phyloP scores from a whole-genome alignment of 2,113 vertebrate genomes.

The Dasyornis broadbenti region DNA sequence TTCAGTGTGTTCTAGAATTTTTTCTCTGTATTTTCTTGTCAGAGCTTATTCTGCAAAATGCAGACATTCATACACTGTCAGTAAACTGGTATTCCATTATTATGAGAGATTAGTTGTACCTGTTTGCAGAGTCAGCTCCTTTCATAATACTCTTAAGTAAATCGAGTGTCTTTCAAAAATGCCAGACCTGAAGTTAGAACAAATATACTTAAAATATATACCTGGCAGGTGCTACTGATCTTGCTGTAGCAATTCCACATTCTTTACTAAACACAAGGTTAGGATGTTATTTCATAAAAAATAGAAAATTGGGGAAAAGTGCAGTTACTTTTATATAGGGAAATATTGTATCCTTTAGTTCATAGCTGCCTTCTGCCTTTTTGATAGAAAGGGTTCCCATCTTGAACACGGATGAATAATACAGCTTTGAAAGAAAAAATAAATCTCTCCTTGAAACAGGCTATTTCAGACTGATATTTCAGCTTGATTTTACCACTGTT shows the following conservation, averaged over 20 bases:
- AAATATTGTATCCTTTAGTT: background rate
- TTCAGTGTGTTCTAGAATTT: fast-evolving
- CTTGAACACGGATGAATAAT: background rate
- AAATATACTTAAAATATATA: background rate
- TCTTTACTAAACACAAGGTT: background rate
- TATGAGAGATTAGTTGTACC: background rate
- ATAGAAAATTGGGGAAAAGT: background rate
- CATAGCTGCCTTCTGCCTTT: background rate
- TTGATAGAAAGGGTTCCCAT: background rate
- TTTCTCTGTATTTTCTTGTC: background rate
- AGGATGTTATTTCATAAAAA: background rate
- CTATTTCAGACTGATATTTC: background rate
- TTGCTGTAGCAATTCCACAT: background rate
- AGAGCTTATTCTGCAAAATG: background rate
- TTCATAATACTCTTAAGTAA: background rate
- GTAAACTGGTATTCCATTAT: background rate
- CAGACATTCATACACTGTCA: background rate
- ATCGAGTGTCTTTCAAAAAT: background rate
- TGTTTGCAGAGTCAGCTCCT: background rate
- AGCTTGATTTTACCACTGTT: background rate
- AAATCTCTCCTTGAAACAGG: background rate
- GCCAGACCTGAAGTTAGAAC: background rate
- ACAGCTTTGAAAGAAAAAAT: background rate
- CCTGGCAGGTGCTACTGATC: background rate
- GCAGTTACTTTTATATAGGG: background rate